Base-by-base conservation (phyloP, 2,797 vertebrate species). In the Platyrinchus mystaceus region DNA sequence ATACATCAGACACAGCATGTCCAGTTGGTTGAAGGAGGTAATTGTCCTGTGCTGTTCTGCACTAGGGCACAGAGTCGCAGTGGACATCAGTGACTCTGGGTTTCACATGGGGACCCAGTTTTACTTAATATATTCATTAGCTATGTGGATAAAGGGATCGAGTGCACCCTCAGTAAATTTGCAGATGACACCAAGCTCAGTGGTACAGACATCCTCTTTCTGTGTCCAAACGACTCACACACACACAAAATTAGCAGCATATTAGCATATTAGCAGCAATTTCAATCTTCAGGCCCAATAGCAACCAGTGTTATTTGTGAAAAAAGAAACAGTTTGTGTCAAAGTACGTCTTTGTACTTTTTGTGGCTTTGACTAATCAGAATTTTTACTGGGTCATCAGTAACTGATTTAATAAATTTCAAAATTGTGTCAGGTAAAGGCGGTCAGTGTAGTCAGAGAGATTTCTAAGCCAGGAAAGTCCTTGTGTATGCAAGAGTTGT, bases 301-400 rank as follows among this genome's bases (percentile, higher is more conserved):
- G 12, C 8, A 58, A 73, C 6, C 21, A 41, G 8, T 23, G 26
- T 6, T 74, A 52, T 58, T 58, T 56, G n/a, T n/a, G 14, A 21
- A 66, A 56, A 74, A 52, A 55, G 4, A n/a, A 23, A 22, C 6
- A 55, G 9, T 24, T 39, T 39, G 22, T 37, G 12, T 41, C 14
- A 37, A 22, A 70, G 5, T 32, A 20, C 0, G 0, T 27, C 34
- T 74, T 74, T 69, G 12, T 56, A n/a, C 1, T 0, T 43, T 53
- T 36, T 18, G 9, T 2, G 1, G 6, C 21, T 74, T 53, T 16
- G 37, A 9, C 14, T 75, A 52, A 75, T 47, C 6, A 7, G 12
- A n/a, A 3, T n/a, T 68, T 64, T 74, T 69, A 4, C 19, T 47
- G 11, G 39, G 12, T 2, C 12, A 53, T 11, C 3, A 37, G 4